Conservation (phyloP, 2,888 invertebrate species). For the Leptothorax acervorum region DNA sequence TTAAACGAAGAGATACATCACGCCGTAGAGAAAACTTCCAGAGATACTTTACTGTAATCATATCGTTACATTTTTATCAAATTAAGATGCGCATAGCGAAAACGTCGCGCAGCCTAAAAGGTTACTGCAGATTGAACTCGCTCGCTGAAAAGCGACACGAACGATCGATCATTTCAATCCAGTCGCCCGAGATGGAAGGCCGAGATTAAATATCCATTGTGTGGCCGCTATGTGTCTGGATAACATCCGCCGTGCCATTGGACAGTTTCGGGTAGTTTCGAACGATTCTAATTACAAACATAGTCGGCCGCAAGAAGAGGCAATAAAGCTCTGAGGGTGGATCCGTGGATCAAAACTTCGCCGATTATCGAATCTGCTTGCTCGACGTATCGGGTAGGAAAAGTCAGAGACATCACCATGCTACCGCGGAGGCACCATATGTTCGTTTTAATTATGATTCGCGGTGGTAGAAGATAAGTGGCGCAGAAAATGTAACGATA, state of each 20-base stretch:
- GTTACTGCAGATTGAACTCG: conserved; percentile 25
- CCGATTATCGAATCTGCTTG: conserved; percentile 57
- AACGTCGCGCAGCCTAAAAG: conserved; percentile 4
- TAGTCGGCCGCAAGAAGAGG: conserved; percentile 31
- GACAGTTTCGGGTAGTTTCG: conserved; percentile 22
- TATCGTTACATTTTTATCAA: conserved; percentile 7
- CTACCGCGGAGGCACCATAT: neutral
- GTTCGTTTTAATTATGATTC: conserved; percentile 28
- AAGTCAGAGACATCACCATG: conserved; percentile 23
- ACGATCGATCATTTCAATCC: conserved; percentile 54
- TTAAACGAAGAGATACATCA: neutral
- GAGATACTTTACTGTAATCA: conserved; percentile 2
- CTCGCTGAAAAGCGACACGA: conserved; percentile 24
- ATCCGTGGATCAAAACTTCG: conserved; percentile 45
- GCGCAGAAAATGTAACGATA: neutral
- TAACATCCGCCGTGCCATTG: conserved; percentile 27
- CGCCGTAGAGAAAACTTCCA: neutral
- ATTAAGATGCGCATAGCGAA: conserved; percentile 34
- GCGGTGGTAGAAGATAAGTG: neutral
- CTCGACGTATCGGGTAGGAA: conserved; percentile 25
- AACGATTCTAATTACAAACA: conserved; percentile 60
- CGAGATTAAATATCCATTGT: conserved; percentile 47
- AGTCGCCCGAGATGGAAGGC: conserved; percentile 36
- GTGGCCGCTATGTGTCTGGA: conserved; percentile 3
- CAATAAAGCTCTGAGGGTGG: conserved; percentile 25